A percentile compares a stretch with the other conserved stretches of the same genome.
These are phyloP conservation scores for Ptychoptera albimana DNA, from an alignment of 2,888 invertebrate genomes.

Conservation along the genomic window DNA sequence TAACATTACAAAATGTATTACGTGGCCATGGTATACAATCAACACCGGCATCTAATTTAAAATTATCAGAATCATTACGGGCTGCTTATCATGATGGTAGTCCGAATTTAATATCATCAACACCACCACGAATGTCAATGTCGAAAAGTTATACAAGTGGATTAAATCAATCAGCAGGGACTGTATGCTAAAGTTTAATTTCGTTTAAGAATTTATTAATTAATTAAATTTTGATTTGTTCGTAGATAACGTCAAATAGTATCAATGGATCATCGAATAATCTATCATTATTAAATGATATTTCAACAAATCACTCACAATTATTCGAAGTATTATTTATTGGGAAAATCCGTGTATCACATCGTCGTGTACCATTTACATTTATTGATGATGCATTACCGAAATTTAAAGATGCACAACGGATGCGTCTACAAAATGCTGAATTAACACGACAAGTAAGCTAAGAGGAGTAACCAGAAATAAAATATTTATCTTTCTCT, in stretches of 20 bases:
- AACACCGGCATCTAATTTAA: conserved; percentile 28
- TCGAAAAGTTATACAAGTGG: conserved; percentile 31
- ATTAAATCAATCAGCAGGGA: conserved; percentile 14
- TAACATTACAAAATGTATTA: conserved; percentile 9
- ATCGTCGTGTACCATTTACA: conserved; percentile 49
- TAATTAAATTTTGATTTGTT: neutral
- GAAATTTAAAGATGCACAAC: conserved; percentile 66
- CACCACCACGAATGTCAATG: conserved; percentile 23
- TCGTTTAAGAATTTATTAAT: neutral
- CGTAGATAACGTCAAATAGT: no score
- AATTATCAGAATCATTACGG: conserved; percentile 25
- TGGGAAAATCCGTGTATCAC: conserved; percentile 65
- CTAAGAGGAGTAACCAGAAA: no score
- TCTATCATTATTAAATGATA: conserved; percentile 36
- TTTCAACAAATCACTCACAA: conserved; percentile 74
- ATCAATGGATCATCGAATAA: conserved; percentile 21
- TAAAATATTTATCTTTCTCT: no score
- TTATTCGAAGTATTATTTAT: conserved; percentile 85
- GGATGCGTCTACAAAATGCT: conserved; percentile 37
- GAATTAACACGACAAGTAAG: no score
- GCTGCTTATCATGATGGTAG: conserved; percentile 28
- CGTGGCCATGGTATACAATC: conserved; percentile 21
- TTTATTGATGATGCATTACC: conserved; percentile 82
- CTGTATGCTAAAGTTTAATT: neutral
- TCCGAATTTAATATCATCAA: conserved; percentile 22